These are phyloP conservation scores for Marmota monax DNA, from an alignment of 2,113 vertebrate genomes.

Conservation along the genomic window DNA sequence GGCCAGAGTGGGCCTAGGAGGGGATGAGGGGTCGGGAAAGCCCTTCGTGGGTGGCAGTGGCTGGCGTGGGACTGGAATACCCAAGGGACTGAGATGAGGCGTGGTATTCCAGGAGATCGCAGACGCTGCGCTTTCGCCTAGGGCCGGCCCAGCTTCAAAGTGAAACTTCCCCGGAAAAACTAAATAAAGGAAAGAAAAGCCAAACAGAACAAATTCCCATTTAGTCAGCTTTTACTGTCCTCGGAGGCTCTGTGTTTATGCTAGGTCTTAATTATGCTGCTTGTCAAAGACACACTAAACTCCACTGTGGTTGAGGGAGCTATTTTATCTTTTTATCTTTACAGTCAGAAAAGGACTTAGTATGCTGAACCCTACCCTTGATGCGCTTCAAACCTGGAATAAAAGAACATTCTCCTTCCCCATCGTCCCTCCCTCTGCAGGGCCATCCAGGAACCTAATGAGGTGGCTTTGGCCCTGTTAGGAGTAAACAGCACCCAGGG, in stretches of 20 bases:
- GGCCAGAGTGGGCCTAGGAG: not conserved
- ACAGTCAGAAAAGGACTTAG: slow-evolving; percentile 62
- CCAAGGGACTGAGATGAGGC: accelerated
- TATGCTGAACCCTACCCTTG: slow-evolving; percentile 64
- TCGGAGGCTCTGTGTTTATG: slow-evolving; percentile 76
- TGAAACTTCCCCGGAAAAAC: slow-evolving; percentile 72
- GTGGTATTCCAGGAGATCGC: accelerated
- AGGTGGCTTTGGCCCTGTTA: not conserved
- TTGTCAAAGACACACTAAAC: slow-evolving; percentile 57
- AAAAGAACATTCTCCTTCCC: slow-evolving; percentile 16
- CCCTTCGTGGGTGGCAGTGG: not conserved
- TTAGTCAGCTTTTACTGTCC: slow-evolving; percentile 78
- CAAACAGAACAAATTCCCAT: slow-evolving; percentile 73
- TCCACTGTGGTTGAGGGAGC: slow-evolving; percentile 57
- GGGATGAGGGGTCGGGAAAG: accelerated
- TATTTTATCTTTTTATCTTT: slow-evolving; percentile 73
- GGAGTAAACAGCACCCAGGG: not conserved
- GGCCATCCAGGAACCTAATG: not conserved
- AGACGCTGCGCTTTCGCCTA: slow-evolving; percentile 30
- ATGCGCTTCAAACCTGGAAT: slow-evolving; percentile 60
- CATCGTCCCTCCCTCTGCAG: not conserved
- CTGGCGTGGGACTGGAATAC: accelerated
- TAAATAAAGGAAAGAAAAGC: slow-evolving; percentile 69
- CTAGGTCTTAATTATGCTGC: slow-evolving; percentile 61
- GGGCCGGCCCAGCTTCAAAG: slow-evolving; percentile 71